Percentiles rank a stretch among this genome's conserved stretches.
Evolutionary conservation across 2,888 invertebrate genomes (phyloP).

Genomic region (Stomorhina lunata): DNA sequence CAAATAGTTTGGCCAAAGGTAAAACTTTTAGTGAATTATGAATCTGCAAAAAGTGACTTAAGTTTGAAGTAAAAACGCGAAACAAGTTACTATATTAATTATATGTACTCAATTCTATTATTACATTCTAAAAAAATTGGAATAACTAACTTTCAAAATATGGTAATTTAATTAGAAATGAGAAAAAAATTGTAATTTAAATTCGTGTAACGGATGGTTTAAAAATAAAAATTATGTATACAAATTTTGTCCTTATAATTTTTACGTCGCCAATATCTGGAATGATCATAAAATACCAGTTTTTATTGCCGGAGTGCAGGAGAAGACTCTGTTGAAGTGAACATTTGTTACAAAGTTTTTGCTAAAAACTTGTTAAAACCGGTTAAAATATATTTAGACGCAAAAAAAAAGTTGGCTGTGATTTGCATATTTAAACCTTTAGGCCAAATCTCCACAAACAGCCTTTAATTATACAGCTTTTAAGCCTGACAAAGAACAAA

Average conservation of each 20-base stretch:
- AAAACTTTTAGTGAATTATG: too few relatives aligned
- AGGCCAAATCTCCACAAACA: neutral
- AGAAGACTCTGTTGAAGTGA: constrained; percentile 1
- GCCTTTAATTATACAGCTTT: constrained; percentile 4
- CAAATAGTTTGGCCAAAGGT: too few relatives aligned
- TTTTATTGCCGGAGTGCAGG: neutral
- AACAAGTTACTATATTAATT: too few relatives aligned
- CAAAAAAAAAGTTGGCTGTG: neutral
- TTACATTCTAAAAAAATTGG: too few relatives aligned
- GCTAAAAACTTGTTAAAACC: constrained; percentile 4
- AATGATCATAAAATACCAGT: constrained; percentile 10
- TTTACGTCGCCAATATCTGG: too few relatives aligned
- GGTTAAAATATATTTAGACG: constrained; percentile 14
- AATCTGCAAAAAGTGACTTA: too few relatives aligned
- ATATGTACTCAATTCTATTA: too few relatives aligned
- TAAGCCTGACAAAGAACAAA: neutral
- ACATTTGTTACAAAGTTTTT: neutral
- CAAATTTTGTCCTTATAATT: neutral
- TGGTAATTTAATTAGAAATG: too few relatives aligned
- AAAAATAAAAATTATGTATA: neutral
- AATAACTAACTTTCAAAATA: too few relatives aligned
- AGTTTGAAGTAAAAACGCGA: too few relatives aligned
- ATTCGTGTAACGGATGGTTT: too few relatives aligned
- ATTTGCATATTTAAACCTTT: neutral
- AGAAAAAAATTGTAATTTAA: too few relatives aligned